Evolutionary conservation across 2,888 invertebrate genomes (phyloP).

Genomic region (Drosophila antonietae): DNA sequence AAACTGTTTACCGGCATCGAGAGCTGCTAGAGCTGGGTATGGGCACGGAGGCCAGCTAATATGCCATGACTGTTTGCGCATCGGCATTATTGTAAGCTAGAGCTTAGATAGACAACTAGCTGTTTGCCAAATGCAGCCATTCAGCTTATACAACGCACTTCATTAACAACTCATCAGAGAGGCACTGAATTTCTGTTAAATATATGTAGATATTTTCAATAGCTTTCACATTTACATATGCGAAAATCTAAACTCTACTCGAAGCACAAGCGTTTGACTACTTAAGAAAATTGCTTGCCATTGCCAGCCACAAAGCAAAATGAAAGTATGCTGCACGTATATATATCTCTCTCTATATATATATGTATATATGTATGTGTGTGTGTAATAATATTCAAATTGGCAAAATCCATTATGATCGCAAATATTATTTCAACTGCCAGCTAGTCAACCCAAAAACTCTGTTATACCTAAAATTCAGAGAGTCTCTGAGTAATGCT

Average conservation of each 20-base stretch:
- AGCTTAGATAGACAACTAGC: conserved; percentile 14
- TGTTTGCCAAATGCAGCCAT: conserved; percentile 33
- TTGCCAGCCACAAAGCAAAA: conserved; percentile 41
- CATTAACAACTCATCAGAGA: conserved; percentile 65
- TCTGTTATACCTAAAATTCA: conserved; percentile 39
- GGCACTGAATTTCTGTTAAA: conserved; percentile 29
- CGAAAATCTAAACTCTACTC: conserved; percentile 63
- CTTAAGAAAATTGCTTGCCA: conserved; percentile 76
- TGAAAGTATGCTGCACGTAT: conserved; percentile 31
- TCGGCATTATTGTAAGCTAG: conserved; percentile 64
- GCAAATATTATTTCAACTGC: conserved; percentile 77
- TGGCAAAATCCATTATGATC: conserved; percentile 78
- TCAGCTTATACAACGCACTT: conserved; percentile 56
- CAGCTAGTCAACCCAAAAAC: conserved; percentile 44
- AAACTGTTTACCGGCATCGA: conserved; percentile 61
- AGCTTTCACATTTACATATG: conserved; percentile 60
- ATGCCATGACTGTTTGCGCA: conserved; percentile 65
- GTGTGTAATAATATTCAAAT: conserved; percentile 78
- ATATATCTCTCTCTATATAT: conserved; percentile 9
- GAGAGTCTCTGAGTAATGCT: conserved; percentile 41
- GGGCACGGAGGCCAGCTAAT: conserved; percentile 41
- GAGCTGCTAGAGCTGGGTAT: background rate
- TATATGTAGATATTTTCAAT: conserved; percentile 28
- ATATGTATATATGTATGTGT: conserved; percentile 9
- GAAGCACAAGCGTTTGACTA: conserved; percentile 45